A percentile compares a stretch with the other conserved stretches of the same genome.
Conservation (phyloP, 2,888 invertebrate species). For the Drosophila setosimentum region DNA sequence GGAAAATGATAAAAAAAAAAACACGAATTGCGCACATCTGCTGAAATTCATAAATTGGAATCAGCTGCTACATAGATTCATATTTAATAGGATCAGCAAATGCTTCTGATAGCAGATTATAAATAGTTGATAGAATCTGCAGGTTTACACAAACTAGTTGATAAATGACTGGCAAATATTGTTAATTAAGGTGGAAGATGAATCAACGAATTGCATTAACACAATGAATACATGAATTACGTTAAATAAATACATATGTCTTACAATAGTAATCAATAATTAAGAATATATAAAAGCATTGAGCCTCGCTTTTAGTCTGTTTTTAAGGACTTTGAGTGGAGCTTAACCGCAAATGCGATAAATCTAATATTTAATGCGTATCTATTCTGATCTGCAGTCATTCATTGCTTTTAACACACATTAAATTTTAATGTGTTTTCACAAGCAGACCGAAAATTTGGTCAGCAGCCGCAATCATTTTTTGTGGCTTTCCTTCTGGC, state of each 20-base stretch:
- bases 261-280: neutral
- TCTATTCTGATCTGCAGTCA: slow-evolving; percentile 1
- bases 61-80: slow-evolving; percentile 47
- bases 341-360: slow-evolving; percentile 18
- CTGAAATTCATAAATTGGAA: slow-evolving; percentile 52
- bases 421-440: slow-evolving; percentile 44
- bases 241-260: neutral
- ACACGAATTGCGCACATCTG: slow-evolving; percentile 54
- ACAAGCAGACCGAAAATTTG: slow-evolving; percentile 18
- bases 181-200: slow-evolving; percentile 21
- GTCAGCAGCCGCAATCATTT: slow-evolving; percentile 66
- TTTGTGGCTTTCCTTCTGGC: slow-evolving; percentile 34
- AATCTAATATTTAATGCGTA: slow-evolving; percentile 11
- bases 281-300: too few species aligned
- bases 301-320: neutral
- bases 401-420: slow-evolving; percentile 28
- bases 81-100: slow-evolving; percentile 59
- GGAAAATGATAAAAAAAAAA: neutral
- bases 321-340: slow-evolving; percentile 2
- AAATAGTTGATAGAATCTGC: slow-evolving; percentile 23
- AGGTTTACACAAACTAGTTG: slow-evolving; percentile 4
- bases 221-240: neutral
- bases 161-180: slow-evolving; percentile 26
- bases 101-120: slow-evolving; percentile 24
- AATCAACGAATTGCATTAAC: neutral